phyloP scores from a whole-genome alignment of 2,888 invertebrate species.

The Meliscaeva auricollis region DNA sequence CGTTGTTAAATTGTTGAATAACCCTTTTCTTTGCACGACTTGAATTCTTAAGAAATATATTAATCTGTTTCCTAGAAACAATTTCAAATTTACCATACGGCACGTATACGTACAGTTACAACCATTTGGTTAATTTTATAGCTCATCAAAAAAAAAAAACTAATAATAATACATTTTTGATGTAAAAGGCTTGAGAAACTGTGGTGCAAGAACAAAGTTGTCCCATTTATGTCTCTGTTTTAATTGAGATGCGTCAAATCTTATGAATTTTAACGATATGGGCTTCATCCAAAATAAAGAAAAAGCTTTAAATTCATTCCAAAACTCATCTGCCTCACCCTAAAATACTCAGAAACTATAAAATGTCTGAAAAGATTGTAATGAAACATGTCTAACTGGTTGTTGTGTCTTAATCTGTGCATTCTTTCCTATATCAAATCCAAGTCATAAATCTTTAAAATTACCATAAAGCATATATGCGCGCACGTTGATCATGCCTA shows the following conservation, averaged over 20 bases:
- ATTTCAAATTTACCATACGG: not conserved
- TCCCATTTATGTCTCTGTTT: not conserved
- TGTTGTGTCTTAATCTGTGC: not conserved
- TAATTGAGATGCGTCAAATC: not conserved
- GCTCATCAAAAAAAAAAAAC: not conserved
- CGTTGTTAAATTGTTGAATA: too few relatives aligned
- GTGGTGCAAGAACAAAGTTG: not conserved
- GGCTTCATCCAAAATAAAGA: not conserved
- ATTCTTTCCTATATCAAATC: not conserved
- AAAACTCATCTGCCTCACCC: not conserved
- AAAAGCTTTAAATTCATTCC: not conserved
- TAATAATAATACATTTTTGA: too few relatives aligned
- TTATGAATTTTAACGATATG: not conserved
- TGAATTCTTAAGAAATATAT: too few relatives aligned
- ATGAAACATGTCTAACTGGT: too few relatives aligned
- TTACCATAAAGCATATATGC: constrained; percentile 30
- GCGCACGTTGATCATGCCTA: constrained; percentile 10
- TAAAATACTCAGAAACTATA: constrained; percentile 7
- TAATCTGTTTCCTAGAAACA: too few relatives aligned
- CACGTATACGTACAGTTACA: not conserved
- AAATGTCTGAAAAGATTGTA: not conserved
- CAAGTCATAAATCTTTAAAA: constrained; percentile 24
- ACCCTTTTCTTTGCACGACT: too few relatives aligned
- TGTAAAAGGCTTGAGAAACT: not conserved
- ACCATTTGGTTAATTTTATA: constrained; percentile 2